These are phyloP conservation scores for Orthonevra nobilis DNA, from an alignment of 2,888 invertebrate genomes.

Conservation along the genomic window DNA sequence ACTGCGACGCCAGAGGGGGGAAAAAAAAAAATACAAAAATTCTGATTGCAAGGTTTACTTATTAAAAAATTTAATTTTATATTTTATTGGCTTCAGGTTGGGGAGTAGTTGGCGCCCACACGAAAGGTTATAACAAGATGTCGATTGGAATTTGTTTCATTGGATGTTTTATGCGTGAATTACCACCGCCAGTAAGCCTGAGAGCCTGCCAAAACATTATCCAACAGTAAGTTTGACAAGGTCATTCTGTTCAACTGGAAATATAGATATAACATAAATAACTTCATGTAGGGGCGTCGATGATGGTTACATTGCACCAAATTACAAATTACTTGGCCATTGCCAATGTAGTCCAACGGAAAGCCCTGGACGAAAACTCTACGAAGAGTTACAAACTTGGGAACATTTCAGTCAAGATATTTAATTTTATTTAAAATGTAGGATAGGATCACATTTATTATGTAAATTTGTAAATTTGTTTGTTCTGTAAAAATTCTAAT, in stretches of 20 bases:
- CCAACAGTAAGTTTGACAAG: conserved; percentile 71
- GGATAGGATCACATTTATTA: no score
- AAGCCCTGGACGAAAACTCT: conserved; percentile 82
- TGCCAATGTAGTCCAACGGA: conserved; percentile 81
- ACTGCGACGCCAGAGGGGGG: no score
- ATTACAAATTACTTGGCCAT: conserved; percentile 81
- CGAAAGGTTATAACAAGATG: conserved; percentile 81
- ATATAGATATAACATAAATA: no score
- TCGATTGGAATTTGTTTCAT: conserved; percentile 82
- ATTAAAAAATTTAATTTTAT: no score
- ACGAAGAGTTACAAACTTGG: conserved; percentile 82
- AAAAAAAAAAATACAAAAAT: no score
- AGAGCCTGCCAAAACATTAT: conserved; percentile 80
- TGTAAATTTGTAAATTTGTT: no score
- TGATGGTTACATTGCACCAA: conserved; percentile 79
- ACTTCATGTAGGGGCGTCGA: conserved; percentile 81
- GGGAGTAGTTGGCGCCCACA: conserved; percentile 82
- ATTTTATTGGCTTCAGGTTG: no score
- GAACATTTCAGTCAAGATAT: conserved; percentile 77
- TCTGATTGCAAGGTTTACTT: no score
- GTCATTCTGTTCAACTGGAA: no score
- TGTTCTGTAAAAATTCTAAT: no score
- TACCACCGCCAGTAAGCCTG: conserved; percentile 79
- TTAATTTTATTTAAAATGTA: no score
- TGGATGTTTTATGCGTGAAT: conserved; percentile 81